A percentile compares a stretch with the other conserved stretches of the same genome.
These are phyloP conservation scores for Eupleurogrammus muticus DNA, from an alignment of 2,797 vertebrate genomes.

Conservation along the genomic window DNA sequence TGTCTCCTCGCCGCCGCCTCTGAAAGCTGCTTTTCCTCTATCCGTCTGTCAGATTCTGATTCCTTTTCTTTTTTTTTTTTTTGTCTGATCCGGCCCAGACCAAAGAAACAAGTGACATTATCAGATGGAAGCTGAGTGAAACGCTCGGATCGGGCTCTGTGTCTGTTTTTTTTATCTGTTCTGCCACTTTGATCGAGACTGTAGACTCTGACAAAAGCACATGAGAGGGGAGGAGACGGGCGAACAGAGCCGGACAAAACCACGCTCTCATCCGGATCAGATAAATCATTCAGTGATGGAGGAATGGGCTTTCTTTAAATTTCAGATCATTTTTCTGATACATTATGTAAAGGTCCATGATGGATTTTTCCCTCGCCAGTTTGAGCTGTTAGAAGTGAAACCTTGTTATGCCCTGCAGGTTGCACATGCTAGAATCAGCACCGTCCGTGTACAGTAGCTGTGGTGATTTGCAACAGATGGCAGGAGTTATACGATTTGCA, in stretches of 20 bases:
- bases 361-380: slow-evolving; percentile 8
- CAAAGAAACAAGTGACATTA: slow-evolving; percentile 53
- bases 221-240: neutral
- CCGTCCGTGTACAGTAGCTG: slow-evolving; percentile 14
- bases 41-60: slow-evolving; percentile 58
- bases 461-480: slow-evolving; percentile 42
- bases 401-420: slow-evolving; percentile 18
- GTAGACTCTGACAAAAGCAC: slow-evolving; percentile 41
- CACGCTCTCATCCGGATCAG: neutral
- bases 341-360: slow-evolving; percentile 27
- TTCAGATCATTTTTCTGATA: slow-evolving; percentile 19
- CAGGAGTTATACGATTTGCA: slow-evolving; percentile 33
- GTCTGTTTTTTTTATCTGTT: slow-evolving; percentile 52
- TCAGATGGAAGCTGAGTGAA: slow-evolving; percentile 46
- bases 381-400: slow-evolving; percentile 15
- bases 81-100: slow-evolving; percentile 44
- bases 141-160: slow-evolving; percentile 49
- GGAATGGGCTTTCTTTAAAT: slow-evolving; percentile 17
- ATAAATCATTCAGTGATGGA: neutral
- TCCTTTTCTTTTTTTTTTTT: slow-evolving; percentile 30
- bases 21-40: slow-evolving; percentile 45
- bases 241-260: slow-evolving; percentile 17
- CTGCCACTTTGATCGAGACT: slow-evolving; percentile 49
- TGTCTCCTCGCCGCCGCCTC: slow-evolving; percentile 37
- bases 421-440: slow-evolving; percentile 15